A percentile compares a stretch with the other conserved stretches of the same genome.
Evolutionary conservation across 2,797 vertebrate species (phyloP).

Genomic region (Lepilemur ruficaudatus): DNA sequence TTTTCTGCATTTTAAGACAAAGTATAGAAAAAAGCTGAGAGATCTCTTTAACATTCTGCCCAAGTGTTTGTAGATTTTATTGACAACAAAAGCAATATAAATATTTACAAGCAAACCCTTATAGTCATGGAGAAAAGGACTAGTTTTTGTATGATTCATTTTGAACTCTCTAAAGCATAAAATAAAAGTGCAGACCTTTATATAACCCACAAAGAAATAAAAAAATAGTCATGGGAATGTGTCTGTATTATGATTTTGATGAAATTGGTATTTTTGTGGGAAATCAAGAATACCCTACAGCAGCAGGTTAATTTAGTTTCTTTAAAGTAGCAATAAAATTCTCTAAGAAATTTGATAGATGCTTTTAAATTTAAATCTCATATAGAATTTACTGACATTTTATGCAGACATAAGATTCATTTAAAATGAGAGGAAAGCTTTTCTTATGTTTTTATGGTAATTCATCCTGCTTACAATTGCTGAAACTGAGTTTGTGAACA

Average conservation of each 20-base stretch:
- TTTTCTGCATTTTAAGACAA: conserved; percentile 12
- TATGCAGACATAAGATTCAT: background rate
- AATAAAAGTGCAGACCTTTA: conserved; percentile 25
- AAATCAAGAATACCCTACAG: background rate
- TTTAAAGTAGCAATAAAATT: conserved; percentile 34
- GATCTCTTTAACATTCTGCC: background rate
- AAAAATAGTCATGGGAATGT: background rate
- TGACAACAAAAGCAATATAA: conserved; percentile 35
- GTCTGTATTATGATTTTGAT: conserved; percentile 12
- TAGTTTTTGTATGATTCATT: conserved; percentile 25
- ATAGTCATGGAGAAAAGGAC: background rate
- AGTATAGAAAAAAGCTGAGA: background rate
- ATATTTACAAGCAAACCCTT: conserved; percentile 34
- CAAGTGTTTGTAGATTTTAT: conserved; percentile 33
- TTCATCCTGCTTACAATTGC: conserved; percentile 5
- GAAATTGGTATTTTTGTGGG: background rate
- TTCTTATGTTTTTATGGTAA: background rate
- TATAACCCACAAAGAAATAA: conserved; percentile 35
- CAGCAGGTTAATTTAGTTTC: conserved; percentile 29
- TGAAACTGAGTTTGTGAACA: background rate
- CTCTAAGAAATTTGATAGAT: background rate
- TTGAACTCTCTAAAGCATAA: conserved; percentile 48
- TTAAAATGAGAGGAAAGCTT: background rate
- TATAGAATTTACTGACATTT: conserved; percentile 28
- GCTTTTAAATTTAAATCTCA: conserved; percentile 31